These are phyloP conservation scores for Eristalis pertinax DNA, from an alignment of 2,888 invertebrate species.

Conservation along the genomic window DNA sequence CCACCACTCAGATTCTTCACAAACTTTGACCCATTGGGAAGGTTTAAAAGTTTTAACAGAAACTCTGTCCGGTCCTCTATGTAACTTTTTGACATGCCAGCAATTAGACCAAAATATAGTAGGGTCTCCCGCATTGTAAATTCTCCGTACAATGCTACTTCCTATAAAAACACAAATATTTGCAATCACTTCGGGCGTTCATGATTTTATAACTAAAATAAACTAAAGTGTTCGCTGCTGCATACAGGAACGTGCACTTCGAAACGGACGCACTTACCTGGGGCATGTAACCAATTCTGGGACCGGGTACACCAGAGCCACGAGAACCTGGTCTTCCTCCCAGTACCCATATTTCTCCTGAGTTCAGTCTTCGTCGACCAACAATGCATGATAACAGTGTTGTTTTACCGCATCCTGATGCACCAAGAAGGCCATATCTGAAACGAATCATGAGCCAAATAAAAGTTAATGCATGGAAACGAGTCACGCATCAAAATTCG, in stretches of 20 bases:
- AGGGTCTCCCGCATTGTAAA: conserved; percentile 91
- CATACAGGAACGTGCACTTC: neutral
- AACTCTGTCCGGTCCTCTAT: conserved; percentile 89
- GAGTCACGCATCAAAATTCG: neutral
- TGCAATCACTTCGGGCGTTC: neutral
- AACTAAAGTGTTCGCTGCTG: neutral
- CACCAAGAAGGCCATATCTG: conserved; percentile 94
- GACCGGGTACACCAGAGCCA: conserved; percentile 93
- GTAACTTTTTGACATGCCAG: conserved; percentile 87
- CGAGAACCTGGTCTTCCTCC: conserved; percentile 91
- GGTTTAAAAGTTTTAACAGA: conserved; percentile 85
- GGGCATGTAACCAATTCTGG: conserved; percentile 95
- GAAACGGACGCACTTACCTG: conserved; percentile 83
- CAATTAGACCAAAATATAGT: conserved; percentile 92
- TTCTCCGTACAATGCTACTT: conserved; percentile 88
- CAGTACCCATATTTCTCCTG: conserved; percentile 92
- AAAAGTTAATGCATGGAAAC: neutral
- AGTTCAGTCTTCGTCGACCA: conserved; percentile 89
- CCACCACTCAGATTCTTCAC: conserved; percentile 94
- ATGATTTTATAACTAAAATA: neutral
- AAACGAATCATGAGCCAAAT: neutral
- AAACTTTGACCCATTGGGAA: conserved; percentile 84
- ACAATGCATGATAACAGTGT: conserved; percentile 93
- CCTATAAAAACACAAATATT: conserved; percentile 81
- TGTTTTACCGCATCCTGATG: conserved; percentile 95